Evolutionary conservation across 1,140 invertebrate genomes (phyloP), one percentile per base, ranked within the genome.

Genomic region (Drosophila orosa): DNA sequence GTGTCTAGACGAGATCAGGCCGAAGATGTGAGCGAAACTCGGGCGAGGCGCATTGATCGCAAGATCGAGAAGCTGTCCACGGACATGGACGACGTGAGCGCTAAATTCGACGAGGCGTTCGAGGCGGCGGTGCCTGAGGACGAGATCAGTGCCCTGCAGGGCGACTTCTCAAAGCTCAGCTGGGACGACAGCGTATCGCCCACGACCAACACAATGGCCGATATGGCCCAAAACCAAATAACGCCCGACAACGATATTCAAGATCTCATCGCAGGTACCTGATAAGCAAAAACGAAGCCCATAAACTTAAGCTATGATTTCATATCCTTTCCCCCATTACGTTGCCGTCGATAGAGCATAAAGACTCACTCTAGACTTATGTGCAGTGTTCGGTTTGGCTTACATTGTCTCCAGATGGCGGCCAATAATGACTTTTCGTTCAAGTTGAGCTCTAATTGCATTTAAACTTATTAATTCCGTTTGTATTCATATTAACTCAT

Each of bases 51-150:
- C 63, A 93, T 94, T 44, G 94, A 94, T 78, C 90, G 93, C 54
- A 93, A 93, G 84, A 94, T 94, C 83, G 93, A 94, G 87, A 91
- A 94, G 76, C 92, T 94, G 92, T 93, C 94, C 63, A 93, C 93
- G 12, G 78, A 91, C 54, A 40, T 90, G 57, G 90, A 93, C 55
- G 87, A 87, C 44, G 68, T 90, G 15, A 80, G 77, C 52, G 74
- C 57, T 39, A 68, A 75, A 33, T 92, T 92, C 35, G 90, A 92
- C 69, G 81, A 90, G 52, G 66, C 80, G 25, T 91, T 91, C 29
- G 89, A 91, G 56, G 52, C 74, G 54, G 35, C 82, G 13, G 77
- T 92, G 8, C 83, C 79, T 13, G 90, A 91, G 54, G 91, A 92
- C 42, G 91, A 92, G 59, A 78, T 92, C 31, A 91, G 89, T 58